Evolutionary conservation across 2,888 invertebrate species (phyloP), one percentile per base, ranked within the genome.

Genomic region (Leptothorax acervorum): DNA sequence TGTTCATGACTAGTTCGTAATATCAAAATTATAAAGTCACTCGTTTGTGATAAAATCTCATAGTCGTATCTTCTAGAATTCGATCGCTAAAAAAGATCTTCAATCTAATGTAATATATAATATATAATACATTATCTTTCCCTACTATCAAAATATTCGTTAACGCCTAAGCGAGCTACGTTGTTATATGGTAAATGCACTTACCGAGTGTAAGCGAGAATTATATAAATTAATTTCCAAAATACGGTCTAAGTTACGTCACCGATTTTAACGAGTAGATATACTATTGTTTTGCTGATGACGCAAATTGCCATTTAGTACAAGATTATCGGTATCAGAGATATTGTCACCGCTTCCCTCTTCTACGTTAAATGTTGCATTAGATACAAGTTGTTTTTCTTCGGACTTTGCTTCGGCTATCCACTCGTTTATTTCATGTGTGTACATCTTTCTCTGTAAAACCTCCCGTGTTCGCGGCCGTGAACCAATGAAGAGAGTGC

Each of bases 381-480:
- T 91, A 23, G 87, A 63, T 75, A 87, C 86, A 57, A 68, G 86
- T 78, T 90, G 89, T 83, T 92, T 93, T 93, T 96, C 96, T 84
- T 95, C 95, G 31, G 96, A 95, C 65, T 97, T 96, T 2, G 96
- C 97, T 92, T 97, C 97, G 1, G 96, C 95, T 51, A 97, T 95
- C 97, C 97, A 98, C 92, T 96, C 96, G 86, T 96, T 96, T 92
- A 98, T 97, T 92, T 97, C 97, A 11, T 96, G 94, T 86, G 96
- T 96, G 94, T 97, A 97, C 97, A 98, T 97, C 91, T 97, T 96
- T 88, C 96, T 95, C 93, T 97, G 97, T 35, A 97, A 95, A 15
- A 97, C 97, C 92, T 97, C 97, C 91, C 97, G 96, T 57, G 97
- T 97, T 68, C 97, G 95, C 3, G 97, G 97, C 78, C 97, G 95